Evolutionary conservation across 2,888 invertebrate genomes (phyloP), one percentile per base, ranked within the genome.

Genomic region (Aleiodes testaceus): DNA sequence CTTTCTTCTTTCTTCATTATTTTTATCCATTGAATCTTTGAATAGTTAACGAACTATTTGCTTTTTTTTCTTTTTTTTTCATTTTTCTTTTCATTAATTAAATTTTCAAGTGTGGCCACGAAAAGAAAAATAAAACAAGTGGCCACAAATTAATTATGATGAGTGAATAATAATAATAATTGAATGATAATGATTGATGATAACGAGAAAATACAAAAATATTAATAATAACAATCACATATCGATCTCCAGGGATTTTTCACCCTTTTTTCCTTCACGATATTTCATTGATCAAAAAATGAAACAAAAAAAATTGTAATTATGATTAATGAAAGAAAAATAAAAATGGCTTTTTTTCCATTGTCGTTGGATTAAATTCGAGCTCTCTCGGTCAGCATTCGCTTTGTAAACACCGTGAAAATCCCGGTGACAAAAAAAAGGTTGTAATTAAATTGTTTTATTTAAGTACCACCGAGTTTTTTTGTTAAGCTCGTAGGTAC

Each of bases 401-500:
- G 2, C 22, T n/a, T 9, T 45, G n/a, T 45, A 6, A 64, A 9
- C 50, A 7, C 4, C n/a, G 11, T 50, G 50, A 20, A 50, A 50
- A 16, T 20, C 26, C 26, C 22, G 30, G 47, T 26, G 16, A 61
- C 9, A 64, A 49, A 44, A 18, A 68, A 42, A 53, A 44, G 11
- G 11, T 18, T 44, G 18, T n/a, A 53, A 61, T 61, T 16, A 16
- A 47, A 50, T 26, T 18, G 50, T 50, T 42, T 14, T 50, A 22
- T 36, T 36, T 53, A n/a, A 18, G 52, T 44, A 55, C 30, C 65
- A 45, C 65, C 64, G 20, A 52, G 67, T 26, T 49, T 49, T 49
- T n/a, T 49, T 49, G 4, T n/a, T 64, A 72, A 47, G 59, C 66
- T 74, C 73, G 70, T 74, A 77, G 74, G 75, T 76, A 74, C 77